Conservation (phyloP, 2,888 invertebrate genomes). For the Neelides folsomi region DNA sequence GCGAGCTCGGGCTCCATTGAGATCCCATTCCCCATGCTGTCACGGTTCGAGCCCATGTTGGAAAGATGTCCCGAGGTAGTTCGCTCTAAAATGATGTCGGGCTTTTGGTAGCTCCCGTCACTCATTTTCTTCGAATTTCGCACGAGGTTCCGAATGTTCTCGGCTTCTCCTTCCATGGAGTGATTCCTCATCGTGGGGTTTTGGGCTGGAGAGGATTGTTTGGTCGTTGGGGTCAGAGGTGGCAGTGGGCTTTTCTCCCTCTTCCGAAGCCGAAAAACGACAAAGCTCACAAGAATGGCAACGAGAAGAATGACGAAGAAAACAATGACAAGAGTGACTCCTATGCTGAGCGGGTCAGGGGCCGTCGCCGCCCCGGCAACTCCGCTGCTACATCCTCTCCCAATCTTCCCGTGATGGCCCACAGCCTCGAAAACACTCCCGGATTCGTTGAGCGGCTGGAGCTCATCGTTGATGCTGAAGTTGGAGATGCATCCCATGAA, state of each 20-base stretch:
- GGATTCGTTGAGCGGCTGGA: conserved; percentile 77
- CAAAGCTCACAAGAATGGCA: conserved; percentile 76
- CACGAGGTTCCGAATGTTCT: conserved; percentile 29
- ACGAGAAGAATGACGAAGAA: conserved; percentile 82
- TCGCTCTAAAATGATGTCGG: conserved; percentile 60
- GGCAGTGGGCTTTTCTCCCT: conserved; percentile 62
- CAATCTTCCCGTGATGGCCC: conserved; percentile 56
- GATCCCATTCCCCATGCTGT: conserved; percentile 36
- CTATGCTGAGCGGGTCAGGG: conserved; percentile 78
- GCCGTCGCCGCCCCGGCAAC: conserved; percentile 61
- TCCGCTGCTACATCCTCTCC: conserved; percentile 56
- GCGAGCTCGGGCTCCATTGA: conserved; percentile 48
- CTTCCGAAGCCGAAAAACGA: conserved; percentile 77
- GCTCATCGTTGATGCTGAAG: conserved; percentile 74
- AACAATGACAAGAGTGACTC: conserved; percentile 81
- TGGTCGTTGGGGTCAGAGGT: conserved; percentile 34
- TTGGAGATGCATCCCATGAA: conserved; percentile 84
- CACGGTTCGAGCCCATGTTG: conserved; percentile 1
- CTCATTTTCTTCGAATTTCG: conserved; percentile 29
- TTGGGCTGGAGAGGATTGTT: conserved; percentile 42
- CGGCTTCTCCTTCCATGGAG: conserved; percentile 52
- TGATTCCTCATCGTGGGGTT: conserved; percentile 63
- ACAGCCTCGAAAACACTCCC: conserved; percentile 66
- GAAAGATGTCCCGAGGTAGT: conserved; percentile 48
- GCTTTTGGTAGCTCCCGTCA: conserved; percentile 57